Conservation (phyloP, 2,113 vertebrate genomes). For the Corythoichthys intestinalis region DNA sequence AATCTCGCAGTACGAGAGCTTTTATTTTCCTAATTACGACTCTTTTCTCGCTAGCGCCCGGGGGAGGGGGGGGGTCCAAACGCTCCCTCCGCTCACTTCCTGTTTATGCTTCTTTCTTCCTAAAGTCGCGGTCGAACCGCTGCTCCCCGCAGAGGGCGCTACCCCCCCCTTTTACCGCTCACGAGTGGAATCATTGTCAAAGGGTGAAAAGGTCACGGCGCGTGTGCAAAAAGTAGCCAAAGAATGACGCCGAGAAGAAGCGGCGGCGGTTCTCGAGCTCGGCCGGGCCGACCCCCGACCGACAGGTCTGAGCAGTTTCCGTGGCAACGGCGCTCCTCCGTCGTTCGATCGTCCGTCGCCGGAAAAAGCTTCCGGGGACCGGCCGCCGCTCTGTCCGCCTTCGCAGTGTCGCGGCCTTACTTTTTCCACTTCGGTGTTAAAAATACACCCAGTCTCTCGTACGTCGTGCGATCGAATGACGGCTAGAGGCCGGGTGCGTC, state of each 20-base stretch:
- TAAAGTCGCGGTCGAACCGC: neutral
- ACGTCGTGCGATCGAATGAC: too few relatives aligned
- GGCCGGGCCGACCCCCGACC: neutral
- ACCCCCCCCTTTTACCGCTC: neutral
- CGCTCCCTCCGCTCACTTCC: slow-evolving; percentile 15
- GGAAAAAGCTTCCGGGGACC: neutral
- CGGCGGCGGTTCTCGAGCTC: neutral
- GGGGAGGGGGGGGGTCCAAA: neutral
- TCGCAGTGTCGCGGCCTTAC: too few relatives aligned
- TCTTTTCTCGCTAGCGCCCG: slow-evolving; percentile 65
- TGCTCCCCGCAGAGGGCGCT: slow-evolving; percentile 24
- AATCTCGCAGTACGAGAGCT: slow-evolving; percentile 81
- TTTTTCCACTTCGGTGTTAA: too few relatives aligned
- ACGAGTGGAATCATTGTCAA: neutral
- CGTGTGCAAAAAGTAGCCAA: neutral
- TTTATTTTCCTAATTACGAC: slow-evolving; percentile 81
- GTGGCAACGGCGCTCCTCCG: slow-evolving; percentile 1
- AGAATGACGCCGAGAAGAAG: neutral
- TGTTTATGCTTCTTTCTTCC: slow-evolving; percentile 3
- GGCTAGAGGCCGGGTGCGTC: too few relatives aligned
- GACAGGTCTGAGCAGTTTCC: slow-evolving; percentile 3
- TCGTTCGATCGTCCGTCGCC: neutral
- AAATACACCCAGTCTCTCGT: too few relatives aligned
- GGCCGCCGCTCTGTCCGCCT: too few relatives aligned
- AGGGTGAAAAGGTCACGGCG: neutral